Evolutionary conservation across 1,140 invertebrate genomes (phyloP), one percentile per base, ranked within the genome.

Genomic region (Apis florea): DNA sequence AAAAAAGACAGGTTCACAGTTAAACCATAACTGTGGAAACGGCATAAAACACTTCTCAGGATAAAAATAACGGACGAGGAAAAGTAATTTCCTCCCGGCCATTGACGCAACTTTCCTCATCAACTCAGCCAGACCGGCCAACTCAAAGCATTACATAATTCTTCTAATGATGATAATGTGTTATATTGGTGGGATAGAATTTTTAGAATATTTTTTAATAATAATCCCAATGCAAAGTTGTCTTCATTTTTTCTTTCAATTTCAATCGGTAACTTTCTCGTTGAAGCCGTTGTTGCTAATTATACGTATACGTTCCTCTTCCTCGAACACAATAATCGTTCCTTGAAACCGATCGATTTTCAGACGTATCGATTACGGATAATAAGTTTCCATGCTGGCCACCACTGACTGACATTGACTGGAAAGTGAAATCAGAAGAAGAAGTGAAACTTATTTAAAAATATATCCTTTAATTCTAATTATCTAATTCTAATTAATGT

Each of bases 1-100:
- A 8, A 1, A 8, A 11, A 6, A 54, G 12, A 3, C 13, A 2
- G 19, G 19, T 51, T 59, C 21, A 40, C 19, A n/a, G 47, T 79
- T 53, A 40, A 70, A 15, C 12, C 66, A 40, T 24, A 24, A 67
- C 21, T n/a, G 13, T 71, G 24, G 17, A 49, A 40, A 75, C 10
- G 11, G 12, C 49, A 68, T 58, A 19, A 68, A 75, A 68, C 72
- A 66, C 53, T 74, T 26, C 31, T 47, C 15, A 9, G 40, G 61
- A 49, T 75, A 81, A 81, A 81, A 81, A 81, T 81, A 81, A 81
- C 69, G 24, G 61, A 40, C 69, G 63, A 13, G 61, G 79, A 75
- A 81, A 81, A 63, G 72, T 81, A 74, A 81, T 81, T 81, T 75
- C 54, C 73, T 53, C 61, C 71, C 54, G 72, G 21, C 79, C 63